Evolutionary conservation across 2,888 invertebrate species (phyloP).

Genomic region (Hyppa rectilinea): DNA sequence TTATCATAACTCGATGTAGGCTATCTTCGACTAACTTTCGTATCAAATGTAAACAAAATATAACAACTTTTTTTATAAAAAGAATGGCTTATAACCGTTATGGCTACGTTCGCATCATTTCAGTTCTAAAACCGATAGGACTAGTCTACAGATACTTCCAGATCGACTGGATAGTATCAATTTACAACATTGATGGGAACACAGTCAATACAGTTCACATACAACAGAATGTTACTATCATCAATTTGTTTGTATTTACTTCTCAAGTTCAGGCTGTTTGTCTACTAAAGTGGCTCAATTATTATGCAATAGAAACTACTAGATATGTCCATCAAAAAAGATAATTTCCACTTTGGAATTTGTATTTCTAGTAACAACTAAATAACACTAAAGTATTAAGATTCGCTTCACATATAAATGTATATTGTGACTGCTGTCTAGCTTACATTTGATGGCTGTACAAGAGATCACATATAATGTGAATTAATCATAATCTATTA

Average conservation of each 20-base stretch:
- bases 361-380: constrained; percentile 55
- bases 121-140: constrained; percentile 67
- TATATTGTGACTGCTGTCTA: constrained; percentile 47
- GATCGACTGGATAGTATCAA: constrained; percentile 52
- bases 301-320: constrained; percentile 63
- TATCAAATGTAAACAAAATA: constrained; percentile 87
- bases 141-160: constrained; percentile 69
- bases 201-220: constrained; percentile 69
- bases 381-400: constrained; percentile 62
- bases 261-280: constrained; percentile 60
- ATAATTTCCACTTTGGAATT: constrained; percentile 48
- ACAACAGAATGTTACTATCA: constrained; percentile 61
- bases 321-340: constrained; percentile 60
- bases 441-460: constrained; percentile 52
- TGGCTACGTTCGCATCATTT: constrained; percentile 75
- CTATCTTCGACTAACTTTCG: constrained; percentile 81
- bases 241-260: constrained; percentile 46
- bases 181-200: constrained; percentile 70
- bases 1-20: constrained; percentile 89
- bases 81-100: constrained; percentile 74
- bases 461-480: constrained; percentile 54
- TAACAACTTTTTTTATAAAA: constrained; percentile 77
- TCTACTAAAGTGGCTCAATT: constrained; percentile 56
- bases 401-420: constrained; percentile 51
- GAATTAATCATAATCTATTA: constrained; percentile 48